A percentile compares a stretch with the other conserved stretches of the same genome.
These are phyloP conservation scores for Mormyrus proboscirostris DNA, from an alignment of 2,797 vertebrate genomes.

Conservation along the genomic window DNA sequence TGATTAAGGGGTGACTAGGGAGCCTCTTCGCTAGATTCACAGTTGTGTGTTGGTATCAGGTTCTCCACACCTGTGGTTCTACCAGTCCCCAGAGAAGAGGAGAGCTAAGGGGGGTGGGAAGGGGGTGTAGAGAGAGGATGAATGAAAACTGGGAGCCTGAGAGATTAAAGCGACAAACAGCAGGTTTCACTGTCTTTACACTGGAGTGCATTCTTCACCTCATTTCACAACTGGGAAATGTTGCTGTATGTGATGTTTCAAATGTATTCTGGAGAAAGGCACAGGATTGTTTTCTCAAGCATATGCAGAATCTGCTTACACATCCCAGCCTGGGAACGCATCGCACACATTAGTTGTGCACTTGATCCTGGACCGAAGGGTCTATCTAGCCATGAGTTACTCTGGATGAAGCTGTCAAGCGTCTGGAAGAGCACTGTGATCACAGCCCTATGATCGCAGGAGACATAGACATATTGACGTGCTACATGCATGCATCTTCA, in stretches of 20 bases:
- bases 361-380: background rate
- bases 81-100: constrained; percentile 6
- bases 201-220: background rate
- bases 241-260: background rate
- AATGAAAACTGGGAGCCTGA: too few species aligned
- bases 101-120: background rate
- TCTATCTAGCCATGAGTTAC: background rate
- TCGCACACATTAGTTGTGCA: background rate
- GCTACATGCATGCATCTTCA: background rate
- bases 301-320: background rate
- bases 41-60: constrained; percentile 32
- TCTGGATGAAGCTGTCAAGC: background rate
- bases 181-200: background rate
- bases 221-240: background rate
- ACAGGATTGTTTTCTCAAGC: background rate
- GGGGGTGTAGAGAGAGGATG: background rate
- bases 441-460: background rate
- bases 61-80: constrained; percentile 35
- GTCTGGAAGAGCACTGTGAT: background rate
- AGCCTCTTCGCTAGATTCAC: constrained; percentile 34
- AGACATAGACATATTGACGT: background rate
- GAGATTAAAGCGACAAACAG: constrained; percentile 7
- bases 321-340: background rate
- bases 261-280: background rate
- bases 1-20: constrained; percentile 40